phyloP scores from a whole-genome alignment of 2,888 invertebrate species.

The Dicyrtomina minuta region DNA sequence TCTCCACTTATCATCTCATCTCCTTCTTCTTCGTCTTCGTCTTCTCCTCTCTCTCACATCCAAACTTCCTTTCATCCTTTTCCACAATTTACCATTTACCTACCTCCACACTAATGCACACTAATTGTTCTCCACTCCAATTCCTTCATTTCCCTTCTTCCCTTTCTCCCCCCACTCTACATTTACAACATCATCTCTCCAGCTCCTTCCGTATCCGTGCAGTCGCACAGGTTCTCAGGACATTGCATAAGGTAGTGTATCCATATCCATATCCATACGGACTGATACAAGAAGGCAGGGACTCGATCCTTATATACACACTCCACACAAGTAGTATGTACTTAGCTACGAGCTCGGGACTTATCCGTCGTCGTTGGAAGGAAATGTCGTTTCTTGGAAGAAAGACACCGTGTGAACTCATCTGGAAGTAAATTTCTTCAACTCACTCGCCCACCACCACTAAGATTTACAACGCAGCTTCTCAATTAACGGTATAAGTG shows the following conservation, averaged over 20 bases:
- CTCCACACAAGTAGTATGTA: not conserved
- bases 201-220: slow-evolving; percentile 19
- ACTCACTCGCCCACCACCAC: not conserved
- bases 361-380: no score
- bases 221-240: no score
- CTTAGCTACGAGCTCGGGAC: no score
- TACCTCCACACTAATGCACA: slow-evolving; percentile 37
- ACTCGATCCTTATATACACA: not conserved
- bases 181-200: no score
- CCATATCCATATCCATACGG: no score
- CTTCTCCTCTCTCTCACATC: not conserved
- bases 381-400: no score
- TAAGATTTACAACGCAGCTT: slow-evolving; percentile 1
- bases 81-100: slow-evolving; percentile 17
- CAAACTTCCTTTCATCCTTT: slow-evolving; percentile 14
- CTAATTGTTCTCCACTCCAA: slow-evolving; percentile 37
- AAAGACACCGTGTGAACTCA: slow-evolving; percentile 5
- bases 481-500: slow-evolving; percentile 11
- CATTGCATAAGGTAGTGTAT: no score
- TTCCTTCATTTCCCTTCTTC: not conserved
- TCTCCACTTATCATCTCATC: slow-evolving; percentile 38
- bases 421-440: slow-evolving; percentile 11
- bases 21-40: slow-evolving; percentile 22
- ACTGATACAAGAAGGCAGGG: not conserved
- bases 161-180: not conserved